phyloP scores from a whole-genome alignment of 2,797 vertebrate species.

The Knipowitschia caucasica region DNA sequence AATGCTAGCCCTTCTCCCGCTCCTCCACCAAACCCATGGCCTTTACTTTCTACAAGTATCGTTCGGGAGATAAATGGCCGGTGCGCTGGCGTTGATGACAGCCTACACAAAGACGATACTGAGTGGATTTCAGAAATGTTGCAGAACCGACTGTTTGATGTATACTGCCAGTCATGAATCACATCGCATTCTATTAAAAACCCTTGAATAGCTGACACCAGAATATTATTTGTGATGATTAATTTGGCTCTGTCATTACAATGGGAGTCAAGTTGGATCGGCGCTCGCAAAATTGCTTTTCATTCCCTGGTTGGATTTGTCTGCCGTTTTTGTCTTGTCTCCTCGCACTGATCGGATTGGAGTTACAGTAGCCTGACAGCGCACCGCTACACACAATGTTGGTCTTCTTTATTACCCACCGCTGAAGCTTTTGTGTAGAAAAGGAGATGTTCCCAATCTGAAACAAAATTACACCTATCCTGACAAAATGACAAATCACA shows the following conservation, averaged over 20 bases:
- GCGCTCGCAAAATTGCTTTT: slow-evolving; percentile 89
- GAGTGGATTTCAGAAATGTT: slow-evolving; percentile 91
- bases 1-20: slow-evolving; percentile 47
- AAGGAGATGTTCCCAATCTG: slow-evolving; percentile 35
- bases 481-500: slow-evolving; percentile 28
- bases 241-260: slow-evolving; percentile 94
- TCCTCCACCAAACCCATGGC: slow-evolving; percentile 27
- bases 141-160: slow-evolving; percentile 87
- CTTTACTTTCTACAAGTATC: slow-evolving; percentile 79
- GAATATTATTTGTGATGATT: slow-evolving; percentile 94
- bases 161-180: slow-evolving; percentile 87
- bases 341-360: slow-evolving; percentile 63
- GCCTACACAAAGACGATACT: slow-evolving; percentile 89
- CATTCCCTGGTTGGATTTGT: slow-evolving; percentile 86
- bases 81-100: slow-evolving; percentile 78
- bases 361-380: slow-evolving; percentile 47
- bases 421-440: slow-evolving; percentile 36
- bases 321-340: slow-evolving; percentile 66
- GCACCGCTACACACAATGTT: slow-evolving; percentile 36
- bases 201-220: slow-evolving; percentile 88
- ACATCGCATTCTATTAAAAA: slow-evolving; percentile 96
- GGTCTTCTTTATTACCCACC: slow-evolving; percentile 46
- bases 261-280: slow-evolving; percentile 86
- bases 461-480: slow-evolving; percentile 40
- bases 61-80: slow-evolving; percentile 83